phyloP scores from a whole-genome alignment of 2,888 invertebrate genomes.

The Tipula confusa region DNA sequence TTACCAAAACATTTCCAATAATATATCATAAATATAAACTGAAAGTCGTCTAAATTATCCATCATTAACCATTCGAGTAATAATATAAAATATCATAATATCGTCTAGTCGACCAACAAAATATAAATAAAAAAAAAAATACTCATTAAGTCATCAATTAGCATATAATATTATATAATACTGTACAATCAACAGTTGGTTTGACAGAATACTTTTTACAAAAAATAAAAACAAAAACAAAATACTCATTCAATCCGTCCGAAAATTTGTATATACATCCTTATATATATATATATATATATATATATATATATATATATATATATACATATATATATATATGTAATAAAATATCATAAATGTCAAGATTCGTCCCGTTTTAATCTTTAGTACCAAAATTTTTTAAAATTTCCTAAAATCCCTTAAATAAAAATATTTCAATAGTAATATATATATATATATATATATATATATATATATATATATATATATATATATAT shows the following conservation, averaged over 20 bases:
- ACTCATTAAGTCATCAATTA: constrained; percentile 25
- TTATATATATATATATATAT: no score
- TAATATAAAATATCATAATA: constrained; percentile 7
- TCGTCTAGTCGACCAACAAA: constrained; percentile 7
- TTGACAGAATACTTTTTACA: background rate
- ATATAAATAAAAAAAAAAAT: no score
- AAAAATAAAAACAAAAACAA: background rate
- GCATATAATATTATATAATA: background rate
- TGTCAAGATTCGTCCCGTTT: background rate
- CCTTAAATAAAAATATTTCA: background rate
- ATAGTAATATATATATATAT: background rate
- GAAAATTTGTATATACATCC: background rate
- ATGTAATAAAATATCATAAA: background rate
- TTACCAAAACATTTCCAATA: background rate
- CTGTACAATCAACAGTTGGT: constrained; percentile 15
- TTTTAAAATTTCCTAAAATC: background rate
- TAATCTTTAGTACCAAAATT: background rate
- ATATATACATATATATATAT: no score
- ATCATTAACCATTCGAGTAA: constrained; percentile 16
- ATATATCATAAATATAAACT: background rate
- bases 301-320: no score
- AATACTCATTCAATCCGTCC: background rate
- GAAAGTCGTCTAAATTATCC: constrained; percentile 5
- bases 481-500: background rate
- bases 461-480: background rate